Evolutionary conservation across 2,888 invertebrate species (phyloP).

Genomic region (Erebia palarica): DNA sequence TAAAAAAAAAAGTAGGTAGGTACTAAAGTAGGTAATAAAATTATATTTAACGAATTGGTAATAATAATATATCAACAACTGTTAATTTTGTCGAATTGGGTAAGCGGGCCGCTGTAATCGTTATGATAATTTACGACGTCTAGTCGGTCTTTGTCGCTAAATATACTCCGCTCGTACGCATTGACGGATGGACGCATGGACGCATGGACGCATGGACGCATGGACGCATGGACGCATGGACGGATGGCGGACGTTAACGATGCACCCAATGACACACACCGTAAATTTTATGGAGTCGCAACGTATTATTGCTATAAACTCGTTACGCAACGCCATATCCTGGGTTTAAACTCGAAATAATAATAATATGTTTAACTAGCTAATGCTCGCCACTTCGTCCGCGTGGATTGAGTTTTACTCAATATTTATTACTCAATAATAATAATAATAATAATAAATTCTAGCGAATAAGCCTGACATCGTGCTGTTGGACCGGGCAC

Average conservation of each 20-base stretch:
- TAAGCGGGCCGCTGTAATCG: constrained; percentile 37
- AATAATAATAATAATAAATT: too few species aligned
- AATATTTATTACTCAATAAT: too few species aligned
- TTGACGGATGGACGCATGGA: constrained; percentile 26
- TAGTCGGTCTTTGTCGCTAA: constrained; percentile 37
- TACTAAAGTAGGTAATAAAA: too few species aligned
- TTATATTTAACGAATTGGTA: background rate
- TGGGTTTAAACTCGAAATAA: background rate
- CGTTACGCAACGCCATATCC: constrained; percentile 26
- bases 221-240: constrained; percentile 25
- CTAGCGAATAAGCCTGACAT: too few species aligned
- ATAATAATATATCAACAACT: constrained; percentile 26
- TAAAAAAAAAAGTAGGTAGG: too few species aligned
- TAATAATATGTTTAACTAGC: background rate
- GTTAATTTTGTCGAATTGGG: constrained; percentile 37
- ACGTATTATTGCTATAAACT: constrained; percentile 28
- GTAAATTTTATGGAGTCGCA: constrained; percentile 34
- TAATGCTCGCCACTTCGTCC: too few species aligned
- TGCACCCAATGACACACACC: constrained; percentile 35
- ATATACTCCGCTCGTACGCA: constrained; percentile 29
- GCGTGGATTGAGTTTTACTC: too few species aligned
- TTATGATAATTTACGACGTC: constrained; percentile 43
- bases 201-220: constrained; percentile 23
- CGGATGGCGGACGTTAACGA: constrained; percentile 31
- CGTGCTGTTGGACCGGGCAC: too few species aligned